Evolutionary conservation across 2,113 vertebrate species (phyloP).

Genomic region (Ardeotis arabs): DNA sequence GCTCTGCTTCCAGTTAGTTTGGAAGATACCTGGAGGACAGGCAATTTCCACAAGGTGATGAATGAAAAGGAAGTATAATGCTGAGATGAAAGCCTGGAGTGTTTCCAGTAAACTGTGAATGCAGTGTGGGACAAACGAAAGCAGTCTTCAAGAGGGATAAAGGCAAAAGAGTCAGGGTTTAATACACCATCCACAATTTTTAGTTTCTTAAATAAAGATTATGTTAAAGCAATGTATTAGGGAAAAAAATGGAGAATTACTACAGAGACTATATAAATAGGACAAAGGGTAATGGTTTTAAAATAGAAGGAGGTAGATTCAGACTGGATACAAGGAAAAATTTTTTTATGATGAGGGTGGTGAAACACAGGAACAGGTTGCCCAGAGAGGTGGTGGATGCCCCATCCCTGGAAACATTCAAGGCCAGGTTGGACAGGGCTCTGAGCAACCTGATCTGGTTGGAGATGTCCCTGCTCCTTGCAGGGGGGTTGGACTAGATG

Average conservation of each 20-base stretch:
- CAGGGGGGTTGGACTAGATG: no score
- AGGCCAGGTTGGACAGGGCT: no score
- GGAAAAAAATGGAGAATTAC: not conserved
- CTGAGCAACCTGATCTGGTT: no score
- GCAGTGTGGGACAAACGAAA: slow-evolving; percentile 12
- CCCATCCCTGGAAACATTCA: no score
- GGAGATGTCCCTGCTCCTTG: no score
- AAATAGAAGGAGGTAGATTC: no score
- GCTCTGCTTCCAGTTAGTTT: slow-evolving; percentile 4
- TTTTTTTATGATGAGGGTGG: no score
- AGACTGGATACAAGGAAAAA: no score
- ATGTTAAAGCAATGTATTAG: not conserved
- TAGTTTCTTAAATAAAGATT: not conserved
- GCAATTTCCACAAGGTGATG: slow-evolving; percentile 47
- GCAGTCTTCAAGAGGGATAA: not conserved
- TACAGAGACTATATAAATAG: not conserved
- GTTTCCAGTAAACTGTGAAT: slow-evolving; percentile 29
- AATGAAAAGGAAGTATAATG: slow-evolving; percentile 60
- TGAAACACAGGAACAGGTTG: no score
- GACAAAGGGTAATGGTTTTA: no score
- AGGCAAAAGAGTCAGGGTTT: not conserved
- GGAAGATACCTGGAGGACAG: slow-evolving; percentile 52
- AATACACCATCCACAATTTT: not conserved
- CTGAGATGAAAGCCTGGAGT: slow-evolving; percentile 16
- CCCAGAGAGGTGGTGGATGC: no score